Evolutionary conservation across 2,797 vertebrate genomes (phyloP).

Genomic region (Chlorospingus semifuscus): DNA sequence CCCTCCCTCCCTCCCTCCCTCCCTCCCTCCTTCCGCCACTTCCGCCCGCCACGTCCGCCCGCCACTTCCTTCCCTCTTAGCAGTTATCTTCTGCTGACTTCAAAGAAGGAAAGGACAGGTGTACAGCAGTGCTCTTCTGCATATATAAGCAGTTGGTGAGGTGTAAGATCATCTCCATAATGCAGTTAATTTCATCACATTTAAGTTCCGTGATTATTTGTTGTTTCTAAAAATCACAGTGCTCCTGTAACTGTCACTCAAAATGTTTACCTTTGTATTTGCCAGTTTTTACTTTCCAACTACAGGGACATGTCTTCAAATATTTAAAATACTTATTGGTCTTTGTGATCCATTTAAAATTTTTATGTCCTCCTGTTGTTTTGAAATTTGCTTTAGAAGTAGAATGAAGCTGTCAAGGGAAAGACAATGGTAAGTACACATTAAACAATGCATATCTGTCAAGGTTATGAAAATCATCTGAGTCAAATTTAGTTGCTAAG

Average conservation of each 20-base stretch:
- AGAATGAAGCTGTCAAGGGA: constrained; percentile 28
- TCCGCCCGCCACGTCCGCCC: too few species aligned
- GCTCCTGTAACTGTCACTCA: constrained; percentile 16
- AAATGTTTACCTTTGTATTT: constrained; percentile 40
- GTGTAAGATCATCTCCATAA: neutral
- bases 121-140: neutral
- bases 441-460: neutral
- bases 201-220: neutral
- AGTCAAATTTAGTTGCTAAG: constrained; percentile 28
- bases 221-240: neutral
- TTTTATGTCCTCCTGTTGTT: neutral
- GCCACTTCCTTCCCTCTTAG: neutral
- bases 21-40: too few species aligned
- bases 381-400: constrained; percentile 30
- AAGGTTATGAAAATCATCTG: constrained; percentile 23
- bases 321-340: constrained; percentile 5
- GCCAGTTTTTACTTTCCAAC: neutral
- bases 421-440: constrained; percentile 14
- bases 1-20: too few species aligned
- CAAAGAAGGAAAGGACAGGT: neutral
- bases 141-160: neutral
- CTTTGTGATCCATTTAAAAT: constrained; percentile 46
- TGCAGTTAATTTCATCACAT: neutral
- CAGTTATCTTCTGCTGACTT: neutral
- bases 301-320: neutral